Percentiles rank a stretch among this genome's conserved stretches.
Conservation (phyloP, 2,888 invertebrate genomes). For the Tenthredo amoena region DNA sequence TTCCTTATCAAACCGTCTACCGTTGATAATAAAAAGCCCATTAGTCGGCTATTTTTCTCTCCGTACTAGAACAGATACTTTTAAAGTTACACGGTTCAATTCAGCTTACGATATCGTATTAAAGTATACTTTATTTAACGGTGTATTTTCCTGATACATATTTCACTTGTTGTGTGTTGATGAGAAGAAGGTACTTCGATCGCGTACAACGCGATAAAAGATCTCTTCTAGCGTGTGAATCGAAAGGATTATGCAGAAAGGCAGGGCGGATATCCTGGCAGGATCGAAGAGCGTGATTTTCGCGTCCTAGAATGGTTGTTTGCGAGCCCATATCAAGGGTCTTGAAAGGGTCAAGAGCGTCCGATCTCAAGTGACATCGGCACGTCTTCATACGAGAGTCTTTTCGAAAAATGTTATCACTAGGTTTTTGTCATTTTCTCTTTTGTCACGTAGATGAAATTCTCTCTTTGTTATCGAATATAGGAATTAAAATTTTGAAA, state of each 20-base stretch:
- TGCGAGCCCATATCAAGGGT: not conserved
- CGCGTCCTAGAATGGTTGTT: slow-evolving; percentile 1
- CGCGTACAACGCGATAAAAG: not conserved
- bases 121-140: not conserved
- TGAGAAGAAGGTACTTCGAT: not conserved
- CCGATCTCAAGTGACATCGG: not conserved
- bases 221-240: not conserved
- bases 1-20: not conserved
- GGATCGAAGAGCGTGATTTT: slow-evolving; percentile 10
- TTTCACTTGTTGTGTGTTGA: not conserved
- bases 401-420: slow-evolving; percentile 5
- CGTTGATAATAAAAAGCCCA: slow-evolving; percentile 4
- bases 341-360: slow-evolving; percentile 31
- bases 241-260: slow-evolving; percentile 10
- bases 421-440: not conserved
- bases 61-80: not conserved
- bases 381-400: not conserved
- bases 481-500: not conserved
- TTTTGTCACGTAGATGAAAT: not conserved
- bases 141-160: not conserved
- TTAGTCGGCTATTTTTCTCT: not conserved
- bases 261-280: not conserved
- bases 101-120: not conserved
- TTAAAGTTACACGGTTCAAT: not conserved
- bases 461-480: not conserved